These are phyloP conservation scores for Drosophila melanosoma DNA, from an alignment of 2,888 invertebrate genomes.

Conservation along the genomic window DNA sequence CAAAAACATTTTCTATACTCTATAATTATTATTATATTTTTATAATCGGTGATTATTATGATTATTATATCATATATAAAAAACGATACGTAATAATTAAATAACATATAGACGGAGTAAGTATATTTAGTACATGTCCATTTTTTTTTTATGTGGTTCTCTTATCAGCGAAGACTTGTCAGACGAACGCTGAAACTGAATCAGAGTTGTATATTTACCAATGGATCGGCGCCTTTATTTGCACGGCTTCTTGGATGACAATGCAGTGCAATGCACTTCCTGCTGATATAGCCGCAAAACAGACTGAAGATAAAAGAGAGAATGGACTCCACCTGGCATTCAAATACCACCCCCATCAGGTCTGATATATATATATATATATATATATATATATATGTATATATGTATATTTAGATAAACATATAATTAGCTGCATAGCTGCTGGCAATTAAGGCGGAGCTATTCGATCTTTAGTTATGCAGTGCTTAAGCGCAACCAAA, in stretches of 20 bases:
- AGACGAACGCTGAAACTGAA: constrained; percentile 21
- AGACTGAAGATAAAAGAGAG: background rate
- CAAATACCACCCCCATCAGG: background rate
- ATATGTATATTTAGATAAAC: constrained; percentile 8
- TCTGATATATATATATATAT: background rate
- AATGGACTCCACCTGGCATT: constrained; percentile 6
- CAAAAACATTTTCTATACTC: background rate
- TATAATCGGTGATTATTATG: background rate
- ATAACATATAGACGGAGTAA: background rate
- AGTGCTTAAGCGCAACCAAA: constrained; percentile 16
- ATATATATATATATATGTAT: background rate
- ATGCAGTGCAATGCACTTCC: constrained; percentile 51
- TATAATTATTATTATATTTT: background rate
- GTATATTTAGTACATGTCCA: background rate
- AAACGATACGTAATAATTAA: background rate
- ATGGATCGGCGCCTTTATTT: constrained; percentile 35
- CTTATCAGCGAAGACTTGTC: constrained; percentile 34
- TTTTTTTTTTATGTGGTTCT: constrained; percentile 12
- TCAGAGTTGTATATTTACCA: constrained; percentile 24
- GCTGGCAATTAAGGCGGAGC: constrained; percentile 19
- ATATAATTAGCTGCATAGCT: constrained; percentile 15
- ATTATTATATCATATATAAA: background rate
- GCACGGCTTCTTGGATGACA: constrained; percentile 20
- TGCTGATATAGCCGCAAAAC: constrained; percentile 26
- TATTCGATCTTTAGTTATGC: constrained; percentile 14